Evolutionary conservation across 2,797 vertebrate genomes (phyloP).

Genomic region (Strix occidentalis): DNA sequence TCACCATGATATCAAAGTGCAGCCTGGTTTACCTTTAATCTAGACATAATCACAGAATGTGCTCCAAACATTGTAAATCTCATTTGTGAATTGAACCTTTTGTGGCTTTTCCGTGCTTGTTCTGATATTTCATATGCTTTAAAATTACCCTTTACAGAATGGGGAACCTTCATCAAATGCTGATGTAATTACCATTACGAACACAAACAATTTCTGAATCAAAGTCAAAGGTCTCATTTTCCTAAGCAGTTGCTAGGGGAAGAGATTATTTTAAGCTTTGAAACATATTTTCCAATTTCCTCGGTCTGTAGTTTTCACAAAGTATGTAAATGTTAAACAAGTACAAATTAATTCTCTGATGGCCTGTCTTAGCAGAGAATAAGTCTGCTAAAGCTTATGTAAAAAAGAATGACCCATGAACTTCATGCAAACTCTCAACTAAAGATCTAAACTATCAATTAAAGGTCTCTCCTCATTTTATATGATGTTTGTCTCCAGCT

Average conservation of each 20-base stretch:
- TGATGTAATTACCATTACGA: constrained; percentile 28
- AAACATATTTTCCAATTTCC: constrained; percentile 34
- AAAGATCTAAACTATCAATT: not conserved
- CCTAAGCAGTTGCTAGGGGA: constrained; percentile 28
- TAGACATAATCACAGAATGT: not conserved
- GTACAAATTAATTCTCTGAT: constrained; percentile 3
- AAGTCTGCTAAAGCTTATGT: not conserved
- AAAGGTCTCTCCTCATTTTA: not conserved
- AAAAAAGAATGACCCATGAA: not conserved
- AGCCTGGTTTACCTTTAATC: not conserved
- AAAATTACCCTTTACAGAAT: not conserved
- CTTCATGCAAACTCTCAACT: not conserved
- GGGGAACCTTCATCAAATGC: not conserved
- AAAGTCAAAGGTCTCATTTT: constrained; percentile 37
- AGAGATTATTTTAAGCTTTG: constrained; percentile 34
- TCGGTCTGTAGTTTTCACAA: not conserved
- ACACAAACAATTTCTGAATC: constrained; percentile 26
- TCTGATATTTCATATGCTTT: not conserved
- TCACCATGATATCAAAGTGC: not conserved
- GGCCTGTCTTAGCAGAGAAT: not conserved
- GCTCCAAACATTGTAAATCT: not conserved
- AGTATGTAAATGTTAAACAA: constrained; percentile 32
- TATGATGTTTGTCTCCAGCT: not conserved
- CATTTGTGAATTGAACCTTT: not conserved
- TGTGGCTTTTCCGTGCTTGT: not conserved